A percentile compares a stretch with the other conserved stretches of the same genome.
phyloP scores from a whole-genome alignment of 2,888 invertebrate species.

The Fragum whitleyi region DNA sequence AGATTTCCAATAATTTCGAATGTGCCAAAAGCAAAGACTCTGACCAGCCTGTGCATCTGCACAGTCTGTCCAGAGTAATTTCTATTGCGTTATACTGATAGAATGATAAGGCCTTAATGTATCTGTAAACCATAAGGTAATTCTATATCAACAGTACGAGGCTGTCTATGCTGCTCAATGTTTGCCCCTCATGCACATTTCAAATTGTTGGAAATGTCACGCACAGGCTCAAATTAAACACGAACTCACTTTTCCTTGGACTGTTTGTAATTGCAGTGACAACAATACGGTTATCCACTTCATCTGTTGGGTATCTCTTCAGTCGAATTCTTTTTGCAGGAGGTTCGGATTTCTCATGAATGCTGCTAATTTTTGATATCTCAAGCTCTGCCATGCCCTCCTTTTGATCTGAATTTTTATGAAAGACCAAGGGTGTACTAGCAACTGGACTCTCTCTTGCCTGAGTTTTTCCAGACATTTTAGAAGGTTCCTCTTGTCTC shows the following conservation, averaged over 20 bases:
- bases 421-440: neutral
- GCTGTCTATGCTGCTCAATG: no score
- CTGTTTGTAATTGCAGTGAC: neutral
- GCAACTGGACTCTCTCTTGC: neutral
- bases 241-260: neutral
- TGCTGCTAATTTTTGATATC: neutral
- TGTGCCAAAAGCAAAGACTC: no score
- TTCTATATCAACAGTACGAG: no score
- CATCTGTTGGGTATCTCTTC: neutral
- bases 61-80: no score
- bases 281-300: neutral
- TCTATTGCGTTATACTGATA: no score
- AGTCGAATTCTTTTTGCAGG: neutral
- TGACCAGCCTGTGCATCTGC: no score
- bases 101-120: no score
- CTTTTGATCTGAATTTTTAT: neutral
- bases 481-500: neutral
- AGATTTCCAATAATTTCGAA: no score
- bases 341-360: neutral
- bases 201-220: no score
- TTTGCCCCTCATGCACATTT: no score
- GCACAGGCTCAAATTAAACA: no score
- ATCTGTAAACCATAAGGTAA: no score
- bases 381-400: neutral
- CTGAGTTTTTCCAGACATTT: neutral